A percentile compares a stretch with the other conserved stretches of the same genome.
Conservation (phyloP, 1,140 invertebrate species). For the Drosophila pallidifrons region DNA sequence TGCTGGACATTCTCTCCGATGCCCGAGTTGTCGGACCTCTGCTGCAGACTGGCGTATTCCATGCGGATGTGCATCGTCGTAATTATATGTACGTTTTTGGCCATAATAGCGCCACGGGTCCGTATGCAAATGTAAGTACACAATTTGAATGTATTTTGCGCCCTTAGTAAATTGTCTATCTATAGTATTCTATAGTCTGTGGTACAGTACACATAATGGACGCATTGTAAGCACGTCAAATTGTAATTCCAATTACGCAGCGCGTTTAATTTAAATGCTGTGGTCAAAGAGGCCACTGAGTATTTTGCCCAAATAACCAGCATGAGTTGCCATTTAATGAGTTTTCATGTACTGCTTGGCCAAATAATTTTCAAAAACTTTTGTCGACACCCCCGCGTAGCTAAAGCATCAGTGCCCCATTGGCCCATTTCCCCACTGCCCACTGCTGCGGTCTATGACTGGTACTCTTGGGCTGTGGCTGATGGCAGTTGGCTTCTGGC, state of each 20-base stretch:
- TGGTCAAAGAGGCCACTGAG: conserved; percentile 39
- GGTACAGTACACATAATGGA: conserved; percentile 4
- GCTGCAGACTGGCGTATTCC: conserved; percentile 90
- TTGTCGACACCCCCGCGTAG: background rate
- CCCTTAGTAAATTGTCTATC: background rate
- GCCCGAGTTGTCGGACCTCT: conserved; percentile 91
- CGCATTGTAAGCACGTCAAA: conserved; percentile 44
- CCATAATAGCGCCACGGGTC: conserved; percentile 91
- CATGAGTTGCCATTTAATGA: conserved; percentile 73
- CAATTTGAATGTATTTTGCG: conserved; percentile 16
- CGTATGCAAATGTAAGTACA: conserved; percentile 89
- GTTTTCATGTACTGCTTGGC: conserved; percentile 51
- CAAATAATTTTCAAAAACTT: conserved; percentile 32
- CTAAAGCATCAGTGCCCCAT: too few species aligned
- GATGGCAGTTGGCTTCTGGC: conserved; percentile 11
- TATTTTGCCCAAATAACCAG: conserved; percentile 39
- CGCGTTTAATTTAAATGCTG: conserved; percentile 68
- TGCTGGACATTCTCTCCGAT: conserved; percentile 95
- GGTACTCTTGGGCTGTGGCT: conserved; percentile 3
- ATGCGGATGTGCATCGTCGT: conserved; percentile 89
- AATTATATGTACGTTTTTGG: conserved; percentile 96
- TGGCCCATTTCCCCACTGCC: background rate
- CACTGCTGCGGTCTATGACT: conserved; percentile 3
- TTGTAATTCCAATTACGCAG: conserved; percentile 67
- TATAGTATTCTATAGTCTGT: conserved; percentile 2